Evolutionary conservation across 2,797 vertebrate species (phyloP).

Genomic region (Peromyscus aztecus): DNA sequence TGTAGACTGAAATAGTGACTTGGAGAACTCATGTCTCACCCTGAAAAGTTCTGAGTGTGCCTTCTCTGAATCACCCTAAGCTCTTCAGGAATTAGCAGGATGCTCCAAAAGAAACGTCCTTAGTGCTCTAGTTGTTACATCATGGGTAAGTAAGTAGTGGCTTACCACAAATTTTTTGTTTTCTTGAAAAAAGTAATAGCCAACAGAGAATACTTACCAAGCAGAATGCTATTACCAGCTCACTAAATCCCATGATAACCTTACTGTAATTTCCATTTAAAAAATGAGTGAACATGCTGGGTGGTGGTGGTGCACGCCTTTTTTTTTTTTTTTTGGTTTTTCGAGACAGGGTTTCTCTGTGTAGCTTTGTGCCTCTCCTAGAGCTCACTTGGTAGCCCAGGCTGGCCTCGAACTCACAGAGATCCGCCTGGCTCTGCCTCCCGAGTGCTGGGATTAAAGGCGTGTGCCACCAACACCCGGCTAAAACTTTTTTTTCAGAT

Average conservation of each 20-base stretch:
- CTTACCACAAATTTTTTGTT: not conserved
- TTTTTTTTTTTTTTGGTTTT: too few species aligned
- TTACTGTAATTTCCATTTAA: not conserved
- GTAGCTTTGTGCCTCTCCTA: too few species aligned
- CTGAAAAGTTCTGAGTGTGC: not conserved
- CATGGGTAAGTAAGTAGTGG: not conserved
- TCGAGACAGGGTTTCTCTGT: too few species aligned
- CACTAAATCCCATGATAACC: not conserved
- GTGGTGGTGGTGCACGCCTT: not conserved
- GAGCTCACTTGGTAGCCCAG: too few species aligned
- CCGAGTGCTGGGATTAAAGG: too few species aligned
- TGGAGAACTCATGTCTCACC: not conserved
- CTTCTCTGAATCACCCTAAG: not conserved
- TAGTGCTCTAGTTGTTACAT: not conserved
- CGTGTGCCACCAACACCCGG: too few species aligned
- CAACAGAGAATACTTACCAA: not conserved
- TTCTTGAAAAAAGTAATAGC: slow-evolving; percentile 25
- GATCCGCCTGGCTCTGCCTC: too few species aligned
- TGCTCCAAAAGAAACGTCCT: not conserved
- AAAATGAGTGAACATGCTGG: not conserved
- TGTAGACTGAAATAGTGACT: not conserved
- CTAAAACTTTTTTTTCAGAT: too few species aligned
- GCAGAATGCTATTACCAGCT: not conserved
- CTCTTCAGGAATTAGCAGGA: slow-evolving; percentile 20
- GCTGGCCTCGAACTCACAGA: too few species aligned